Percentiles rank a stretch among this genome's conserved stretches.
Conservation (phyloP, 2,113 vertebrate species). For the Chionodraco myersi region DNA sequence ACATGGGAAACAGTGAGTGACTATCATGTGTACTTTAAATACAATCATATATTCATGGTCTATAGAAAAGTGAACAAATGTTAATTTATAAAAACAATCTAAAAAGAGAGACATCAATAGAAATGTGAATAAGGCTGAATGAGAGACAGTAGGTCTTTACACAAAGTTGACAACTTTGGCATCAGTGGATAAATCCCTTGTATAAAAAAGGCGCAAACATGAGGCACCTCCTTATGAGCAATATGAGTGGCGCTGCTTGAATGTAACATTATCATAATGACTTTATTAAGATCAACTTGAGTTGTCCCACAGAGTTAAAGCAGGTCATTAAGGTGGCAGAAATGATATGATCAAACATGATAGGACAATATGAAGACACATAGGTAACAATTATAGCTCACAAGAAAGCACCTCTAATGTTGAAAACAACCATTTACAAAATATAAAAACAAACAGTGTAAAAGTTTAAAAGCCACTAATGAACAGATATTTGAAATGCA, state of each 20-base stretch:
- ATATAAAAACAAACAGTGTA: constrained; percentile 31
- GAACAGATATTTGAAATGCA: constrained; percentile 35
- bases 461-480: constrained; percentile 44
- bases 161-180: constrained; percentile 67
- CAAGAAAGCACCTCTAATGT: constrained; percentile 28
- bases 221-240: constrained; percentile 42
- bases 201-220: constrained; percentile 43
- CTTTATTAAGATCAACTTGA: too few species aligned
- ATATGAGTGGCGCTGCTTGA: neutral
- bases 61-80: constrained; percentile 63
- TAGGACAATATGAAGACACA: constrained; percentile 5
- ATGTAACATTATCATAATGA: constrained; percentile 7
- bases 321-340: neutral
- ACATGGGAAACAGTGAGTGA: constrained; percentile 42
- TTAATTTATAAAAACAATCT: constrained; percentile 56
- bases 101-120: constrained; percentile 43
- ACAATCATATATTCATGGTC: constrained; percentile 51
- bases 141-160: constrained; percentile 55
- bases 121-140: constrained; percentile 17
- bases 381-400: constrained; percentile 5
- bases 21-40: constrained; percentile 54
- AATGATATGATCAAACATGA: neutral
- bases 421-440: constrained; percentile 42
- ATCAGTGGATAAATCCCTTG: constrained; percentile 50
- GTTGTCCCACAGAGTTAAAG: neutral